These are phyloP conservation scores for Lissocephala sabroskyi DNA, from an alignment of 2,888 invertebrate genomes.

Conservation along the genomic window DNA sequence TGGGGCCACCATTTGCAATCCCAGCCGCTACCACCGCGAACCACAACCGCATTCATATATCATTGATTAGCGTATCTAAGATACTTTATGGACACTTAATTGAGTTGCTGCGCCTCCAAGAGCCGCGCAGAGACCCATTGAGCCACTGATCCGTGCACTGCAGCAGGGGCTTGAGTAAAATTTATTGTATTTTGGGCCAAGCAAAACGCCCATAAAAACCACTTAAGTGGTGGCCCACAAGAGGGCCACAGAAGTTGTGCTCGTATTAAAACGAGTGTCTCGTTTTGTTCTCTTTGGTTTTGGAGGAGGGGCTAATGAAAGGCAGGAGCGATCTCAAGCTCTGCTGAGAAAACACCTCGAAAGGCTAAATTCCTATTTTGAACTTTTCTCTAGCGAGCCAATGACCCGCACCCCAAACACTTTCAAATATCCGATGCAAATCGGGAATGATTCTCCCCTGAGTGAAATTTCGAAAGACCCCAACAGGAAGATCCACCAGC, in stretches of 20 bases:
- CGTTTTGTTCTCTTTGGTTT: constrained; percentile 6
- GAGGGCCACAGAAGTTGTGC: too few relatives aligned
- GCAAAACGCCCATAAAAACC: constrained; percentile 49
- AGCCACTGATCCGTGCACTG: neutral
- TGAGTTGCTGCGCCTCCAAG: constrained; percentile 41
- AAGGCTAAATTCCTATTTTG: constrained; percentile 20
- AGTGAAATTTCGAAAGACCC: constrained; percentile 21
- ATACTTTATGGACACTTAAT: constrained; percentile 61
- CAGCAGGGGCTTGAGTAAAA: constrained; percentile 53
- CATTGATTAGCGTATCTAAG: constrained; percentile 61
- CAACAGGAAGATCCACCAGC: constrained; percentile 6
- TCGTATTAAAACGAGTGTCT: too few relatives aligned
- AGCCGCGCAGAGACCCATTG: neutral
- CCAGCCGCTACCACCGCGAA: constrained; percentile 12
- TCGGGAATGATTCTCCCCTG: constrained; percentile 33
- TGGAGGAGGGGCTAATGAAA: neutral
- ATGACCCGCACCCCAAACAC: too few relatives aligned
- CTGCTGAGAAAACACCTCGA: neutral
- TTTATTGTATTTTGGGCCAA: constrained; percentile 54
- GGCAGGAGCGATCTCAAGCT: neutral
- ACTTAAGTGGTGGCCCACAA: constrained; percentile 52
- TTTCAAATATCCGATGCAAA: constrained; percentile 46
- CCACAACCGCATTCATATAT: constrained; percentile 22
- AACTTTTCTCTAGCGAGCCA: neutral
- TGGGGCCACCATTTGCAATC: constrained; percentile 1